Evolutionary conservation across 2,888 invertebrate genomes (phyloP).

Genomic region (Andrena chrysosceles): DNA sequence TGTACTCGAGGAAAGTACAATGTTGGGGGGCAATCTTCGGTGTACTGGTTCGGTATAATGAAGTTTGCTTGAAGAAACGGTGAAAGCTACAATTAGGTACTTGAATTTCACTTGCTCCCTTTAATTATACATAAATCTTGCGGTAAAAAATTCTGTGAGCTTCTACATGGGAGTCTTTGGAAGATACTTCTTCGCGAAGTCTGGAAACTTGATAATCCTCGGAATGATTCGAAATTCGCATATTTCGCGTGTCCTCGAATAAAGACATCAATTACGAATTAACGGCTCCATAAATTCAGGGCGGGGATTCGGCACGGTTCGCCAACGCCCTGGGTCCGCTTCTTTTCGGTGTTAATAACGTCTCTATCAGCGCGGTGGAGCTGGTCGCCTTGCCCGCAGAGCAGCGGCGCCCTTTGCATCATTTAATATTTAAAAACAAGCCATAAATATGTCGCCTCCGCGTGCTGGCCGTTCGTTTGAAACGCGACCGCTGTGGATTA

Average conservation of each 20-base stretch:
- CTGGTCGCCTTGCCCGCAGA: constrained; percentile 14
- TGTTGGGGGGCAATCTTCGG: neutral
- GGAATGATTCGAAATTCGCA: too few species aligned
- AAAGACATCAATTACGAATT: constrained; percentile 60
- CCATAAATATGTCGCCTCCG: constrained; percentile 84
- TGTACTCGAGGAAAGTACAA: neutral
- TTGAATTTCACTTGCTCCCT: too few species aligned
- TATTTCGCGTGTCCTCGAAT: constrained; percentile 13
- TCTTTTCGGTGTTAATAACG: constrained; percentile 71
- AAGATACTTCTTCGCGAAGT: too few species aligned
- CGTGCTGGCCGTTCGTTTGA: constrained; percentile 77
- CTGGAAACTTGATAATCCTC: too few species aligned
- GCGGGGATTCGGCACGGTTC: constrained; percentile 75
- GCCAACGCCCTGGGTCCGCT: constrained; percentile 49
- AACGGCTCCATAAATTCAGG: constrained; percentile 72
- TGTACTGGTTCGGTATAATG: neutral
- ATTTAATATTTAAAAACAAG: constrained; percentile 85
- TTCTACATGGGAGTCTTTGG: too few species aligned
- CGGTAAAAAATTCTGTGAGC: too few species aligned
- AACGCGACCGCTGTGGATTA: constrained; percentile 72
- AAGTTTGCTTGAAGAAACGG: neutral
- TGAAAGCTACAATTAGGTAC: neutral
- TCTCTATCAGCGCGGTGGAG: constrained; percentile 72
- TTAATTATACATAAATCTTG: too few species aligned
- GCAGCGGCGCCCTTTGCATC: constrained; percentile 81